These are phyloP conservation scores for Patella pellucida DNA, from an alignment of 2,888 invertebrate genomes.

Conservation along the genomic window DNA sequence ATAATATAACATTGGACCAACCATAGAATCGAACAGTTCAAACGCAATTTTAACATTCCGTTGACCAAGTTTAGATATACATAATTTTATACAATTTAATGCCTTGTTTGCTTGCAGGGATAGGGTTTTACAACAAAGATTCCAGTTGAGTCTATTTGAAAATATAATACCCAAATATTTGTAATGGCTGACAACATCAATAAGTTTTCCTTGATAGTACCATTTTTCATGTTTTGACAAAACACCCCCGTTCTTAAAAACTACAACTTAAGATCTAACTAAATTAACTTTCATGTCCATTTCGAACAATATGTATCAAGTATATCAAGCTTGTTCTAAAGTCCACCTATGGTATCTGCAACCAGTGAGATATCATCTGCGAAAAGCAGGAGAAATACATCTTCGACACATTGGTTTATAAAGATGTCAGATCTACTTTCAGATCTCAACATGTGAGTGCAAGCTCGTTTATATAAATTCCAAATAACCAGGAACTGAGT, in stretches of 20 bases:
- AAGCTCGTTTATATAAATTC: background rate
- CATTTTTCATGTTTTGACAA: no score
- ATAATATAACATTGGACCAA: no score
- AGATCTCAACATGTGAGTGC: background rate
- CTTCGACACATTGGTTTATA: background rate
- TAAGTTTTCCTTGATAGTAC: no score
- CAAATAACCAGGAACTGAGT: background rate
- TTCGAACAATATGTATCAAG: no score
- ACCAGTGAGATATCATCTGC: background rate
- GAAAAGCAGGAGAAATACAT: background rate
- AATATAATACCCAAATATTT: no score
- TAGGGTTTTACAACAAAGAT: conserved; percentile 3
- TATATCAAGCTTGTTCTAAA: no score
- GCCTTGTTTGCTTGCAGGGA: background rate
- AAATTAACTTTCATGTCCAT: no score
- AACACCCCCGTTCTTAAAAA: no score
- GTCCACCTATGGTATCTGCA: background rate
- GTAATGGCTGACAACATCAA: no score
- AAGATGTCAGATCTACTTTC: background rate
- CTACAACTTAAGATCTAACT: no score
- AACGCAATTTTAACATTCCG: no score
- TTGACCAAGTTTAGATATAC: background rate
- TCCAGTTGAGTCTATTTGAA: background rate
- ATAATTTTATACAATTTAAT: conserved; percentile 3
- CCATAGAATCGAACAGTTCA: no score